Evolutionary conservation across 2,797 vertebrate species (phyloP).

Genomic region (Parauchenoglanis punctatus): DNA sequence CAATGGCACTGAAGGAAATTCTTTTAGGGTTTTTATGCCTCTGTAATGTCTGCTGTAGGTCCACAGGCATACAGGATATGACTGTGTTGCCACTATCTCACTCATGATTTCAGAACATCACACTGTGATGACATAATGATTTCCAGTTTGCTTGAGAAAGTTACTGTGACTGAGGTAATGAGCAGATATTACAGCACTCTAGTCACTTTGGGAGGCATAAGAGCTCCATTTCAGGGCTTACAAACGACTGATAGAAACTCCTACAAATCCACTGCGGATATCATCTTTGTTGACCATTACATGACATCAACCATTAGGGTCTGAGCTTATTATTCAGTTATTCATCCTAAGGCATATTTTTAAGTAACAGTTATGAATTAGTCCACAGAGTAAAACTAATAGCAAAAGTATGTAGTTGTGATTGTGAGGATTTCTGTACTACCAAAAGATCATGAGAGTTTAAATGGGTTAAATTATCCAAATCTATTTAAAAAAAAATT

Average conservation of each 20-base stretch:
- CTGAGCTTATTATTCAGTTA: neutral
- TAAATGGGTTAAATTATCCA: neutral
- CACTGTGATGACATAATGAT: constrained; percentile 30
- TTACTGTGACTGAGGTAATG: constrained; percentile 8
- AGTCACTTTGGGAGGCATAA: constrained; percentile 6
- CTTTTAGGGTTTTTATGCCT: neutral
- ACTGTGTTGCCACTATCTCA: neutral
- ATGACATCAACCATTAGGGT: neutral
- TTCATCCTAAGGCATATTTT: neutral
- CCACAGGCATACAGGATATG: neutral
- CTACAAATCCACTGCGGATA: neutral
- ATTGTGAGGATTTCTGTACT: too few relatives aligned
- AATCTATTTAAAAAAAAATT: neutral
- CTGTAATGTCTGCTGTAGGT: neutral
- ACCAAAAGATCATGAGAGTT: neutral
- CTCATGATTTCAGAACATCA: constrained; percentile 8
- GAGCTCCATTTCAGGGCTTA: constrained; percentile 11
- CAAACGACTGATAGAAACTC: neutral
- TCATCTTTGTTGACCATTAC: neutral
- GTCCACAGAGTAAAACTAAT: neutral
- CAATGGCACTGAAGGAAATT: neutral
- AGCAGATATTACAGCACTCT: constrained; percentile 6
- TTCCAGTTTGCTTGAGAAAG: constrained; percentile 1
- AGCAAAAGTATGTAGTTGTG: neutral
- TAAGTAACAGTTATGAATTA: neutral